phyloP scores from a whole-genome alignment of 2,888 invertebrate genomes.

The Cosmorhoe ocellata region DNA sequence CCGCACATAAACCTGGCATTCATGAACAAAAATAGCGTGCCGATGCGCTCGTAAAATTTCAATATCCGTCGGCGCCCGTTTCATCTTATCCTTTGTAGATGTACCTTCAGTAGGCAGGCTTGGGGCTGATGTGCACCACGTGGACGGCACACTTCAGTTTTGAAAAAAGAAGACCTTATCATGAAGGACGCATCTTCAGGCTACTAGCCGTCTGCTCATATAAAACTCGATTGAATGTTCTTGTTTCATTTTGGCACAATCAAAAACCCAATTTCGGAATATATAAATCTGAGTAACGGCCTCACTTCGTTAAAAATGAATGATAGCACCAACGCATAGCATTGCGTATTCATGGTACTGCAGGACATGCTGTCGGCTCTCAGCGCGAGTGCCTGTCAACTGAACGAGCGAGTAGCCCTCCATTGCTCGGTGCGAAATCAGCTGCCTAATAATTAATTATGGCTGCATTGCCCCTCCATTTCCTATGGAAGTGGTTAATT shows the following conservation, averaged over 20 bases:
- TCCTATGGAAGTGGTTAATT: slow-evolving; percentile 35
- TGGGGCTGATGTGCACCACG: neutral
- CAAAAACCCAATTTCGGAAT: no score
- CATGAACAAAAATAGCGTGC: slow-evolving; percentile 39
- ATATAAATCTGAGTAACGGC: no score
- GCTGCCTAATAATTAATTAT: slow-evolving; percentile 30
- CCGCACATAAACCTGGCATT: slow-evolving; percentile 31
- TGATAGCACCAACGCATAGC: neutral
- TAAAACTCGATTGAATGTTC: no score
- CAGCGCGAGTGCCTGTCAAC: slow-evolving; percentile 8
- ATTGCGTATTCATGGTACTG: slow-evolving; percentile 1
- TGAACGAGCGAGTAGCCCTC: slow-evolving; percentile 8
- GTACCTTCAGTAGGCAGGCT: slow-evolving; percentile 6
- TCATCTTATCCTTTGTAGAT: slow-evolving; percentile 24
- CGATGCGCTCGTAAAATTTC: slow-evolving; percentile 34
- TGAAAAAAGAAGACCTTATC: no score
- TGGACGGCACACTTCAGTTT: neutral
- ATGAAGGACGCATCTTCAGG: no score
- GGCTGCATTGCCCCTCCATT: slow-evolving; percentile 25
- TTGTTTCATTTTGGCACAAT: no score
- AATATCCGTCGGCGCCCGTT: slow-evolving; percentile 30
- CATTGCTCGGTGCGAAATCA: slow-evolving; percentile 20
- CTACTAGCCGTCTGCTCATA: no score
- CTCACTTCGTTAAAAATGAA: no score
- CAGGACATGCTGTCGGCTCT: neutral